Conservation (phyloP, 53 echinoderm and acorn worm species). For the Holothuria leucospilota region DNA sequence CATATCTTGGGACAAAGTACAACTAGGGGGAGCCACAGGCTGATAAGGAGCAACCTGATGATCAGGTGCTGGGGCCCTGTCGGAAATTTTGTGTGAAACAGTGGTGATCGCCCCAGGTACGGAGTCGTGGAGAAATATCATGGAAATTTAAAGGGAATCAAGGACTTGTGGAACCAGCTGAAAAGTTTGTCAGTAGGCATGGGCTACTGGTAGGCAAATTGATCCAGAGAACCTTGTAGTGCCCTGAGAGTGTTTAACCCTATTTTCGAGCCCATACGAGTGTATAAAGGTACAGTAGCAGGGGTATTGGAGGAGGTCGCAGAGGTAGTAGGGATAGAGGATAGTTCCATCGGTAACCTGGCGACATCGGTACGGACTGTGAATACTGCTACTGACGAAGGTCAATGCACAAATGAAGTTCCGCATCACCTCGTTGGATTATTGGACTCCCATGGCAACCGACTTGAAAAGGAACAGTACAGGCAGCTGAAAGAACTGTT, state of each 20-base stretch:
- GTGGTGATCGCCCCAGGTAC: too few species aligned
- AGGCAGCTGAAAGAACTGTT: too few species aligned
- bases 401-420: background rate
- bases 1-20: background rate
- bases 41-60: constrained; percentile 5
- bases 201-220: constrained; percentile 14
- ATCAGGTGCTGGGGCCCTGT: background rate
- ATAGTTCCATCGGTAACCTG: background rate
- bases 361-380: background rate
- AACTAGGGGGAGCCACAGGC: background rate
- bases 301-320: constrained; percentile 13
- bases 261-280: background rate
- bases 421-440: constrained; percentile 26
- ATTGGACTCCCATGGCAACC: background rate
- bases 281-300: constrained; percentile 33
- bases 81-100: too few species aligned
- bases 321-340: background rate
- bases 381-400: background rate
- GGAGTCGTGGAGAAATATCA: too few species aligned
- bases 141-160: background rate
- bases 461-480: too few species aligned
- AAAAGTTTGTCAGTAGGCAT: too few species aligned
- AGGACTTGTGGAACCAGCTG: background rate
- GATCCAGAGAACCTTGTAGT: background rate
- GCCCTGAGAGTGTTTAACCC: constrained; percentile 48